These are phyloP conservation scores for Drosophila diplacantha DNA, from an alignment of 2,888 invertebrate genomes.

Conservation along the genomic window DNA sequence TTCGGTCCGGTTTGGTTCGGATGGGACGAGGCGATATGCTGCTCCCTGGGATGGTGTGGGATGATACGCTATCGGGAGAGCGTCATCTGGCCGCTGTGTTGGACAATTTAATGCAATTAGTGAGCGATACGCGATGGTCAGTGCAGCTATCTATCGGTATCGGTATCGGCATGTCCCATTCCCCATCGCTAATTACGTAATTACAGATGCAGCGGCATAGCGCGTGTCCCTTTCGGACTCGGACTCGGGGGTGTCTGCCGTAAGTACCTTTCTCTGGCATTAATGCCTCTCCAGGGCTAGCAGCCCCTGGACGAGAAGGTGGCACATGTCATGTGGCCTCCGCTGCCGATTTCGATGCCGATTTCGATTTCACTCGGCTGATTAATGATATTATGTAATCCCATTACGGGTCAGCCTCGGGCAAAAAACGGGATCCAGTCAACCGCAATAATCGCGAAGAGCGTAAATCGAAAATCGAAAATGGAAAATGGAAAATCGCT, in stretches of 20 bases:
- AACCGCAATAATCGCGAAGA: constrained; percentile 65
- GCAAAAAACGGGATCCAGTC: constrained; percentile 45
- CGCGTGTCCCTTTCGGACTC: constrained; percentile 51
- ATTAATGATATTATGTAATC: constrained; percentile 69
- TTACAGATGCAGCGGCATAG: constrained; percentile 28
- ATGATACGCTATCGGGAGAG: constrained; percentile 14
- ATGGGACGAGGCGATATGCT: constrained; percentile 9
- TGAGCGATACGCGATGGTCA: constrained; percentile 55
- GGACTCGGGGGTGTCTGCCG: constrained; percentile 4
- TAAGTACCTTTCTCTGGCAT: constrained; percentile 1
- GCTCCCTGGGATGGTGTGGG: constrained; percentile 7
- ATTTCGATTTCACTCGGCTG: constrained; percentile 56
- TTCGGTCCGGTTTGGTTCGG: not conserved
- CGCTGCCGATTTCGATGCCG: constrained; percentile 11
- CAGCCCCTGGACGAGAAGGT: constrained; percentile 10
- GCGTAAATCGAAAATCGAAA: constrained; percentile 33
- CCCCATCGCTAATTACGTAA: constrained; percentile 51
- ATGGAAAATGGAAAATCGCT: constrained; percentile 31
- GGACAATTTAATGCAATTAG: constrained; percentile 70
- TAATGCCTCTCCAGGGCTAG: not conserved
- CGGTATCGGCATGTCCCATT: constrained; percentile 45
- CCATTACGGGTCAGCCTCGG: constrained; percentile 51
- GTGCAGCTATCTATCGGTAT: constrained; percentile 36
- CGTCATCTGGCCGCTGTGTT: constrained; percentile 58
- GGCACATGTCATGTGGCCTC: constrained; percentile 35